Evolutionary conservation across 2,797 vertebrate genomes (phyloP).

Genomic region (Argyrosomus regius): DNA sequence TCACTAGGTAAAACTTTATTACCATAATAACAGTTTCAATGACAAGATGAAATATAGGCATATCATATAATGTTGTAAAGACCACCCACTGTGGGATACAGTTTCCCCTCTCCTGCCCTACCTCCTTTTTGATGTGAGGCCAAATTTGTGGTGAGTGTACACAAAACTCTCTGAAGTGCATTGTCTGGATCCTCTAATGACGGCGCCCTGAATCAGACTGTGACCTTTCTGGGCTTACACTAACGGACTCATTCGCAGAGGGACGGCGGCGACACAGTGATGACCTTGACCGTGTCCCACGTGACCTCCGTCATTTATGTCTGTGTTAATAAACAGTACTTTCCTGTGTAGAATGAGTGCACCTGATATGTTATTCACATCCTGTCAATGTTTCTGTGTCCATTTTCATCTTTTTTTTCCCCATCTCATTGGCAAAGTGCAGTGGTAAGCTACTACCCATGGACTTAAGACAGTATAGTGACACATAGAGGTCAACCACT

Average conservation of each 20-base stretch:
- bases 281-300: conserved; percentile 52
- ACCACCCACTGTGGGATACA: conserved; percentile 56
- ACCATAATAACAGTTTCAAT: conserved; percentile 31
- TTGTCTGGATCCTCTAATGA: conserved; percentile 73
- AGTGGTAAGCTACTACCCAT: neutral
- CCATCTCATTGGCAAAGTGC: conserved; percentile 6
- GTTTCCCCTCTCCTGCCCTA: neutral
- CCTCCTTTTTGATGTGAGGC: conserved; percentile 56
- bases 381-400: neutral
- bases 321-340: neutral
- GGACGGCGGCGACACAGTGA: conserved; percentile 33
- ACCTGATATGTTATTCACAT: neutral
- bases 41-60: conserved; percentile 36
- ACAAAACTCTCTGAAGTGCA: conserved; percentile 54
- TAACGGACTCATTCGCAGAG: conserved; percentile 61
- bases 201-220: conserved; percentile 36
- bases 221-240: conserved; percentile 42
- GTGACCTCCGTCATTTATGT: conserved; percentile 28
- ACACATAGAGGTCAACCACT: neutral
- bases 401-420: neutral
- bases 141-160: conserved; percentile 58
- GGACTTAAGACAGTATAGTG: neutral
- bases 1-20: conserved; percentile 21
- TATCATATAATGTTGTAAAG: conserved; percentile 38
- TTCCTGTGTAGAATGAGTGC: neutral